Base-by-base conservation (phyloP, 2,113 vertebrate species). In the Nycticebus coucang region DNA sequence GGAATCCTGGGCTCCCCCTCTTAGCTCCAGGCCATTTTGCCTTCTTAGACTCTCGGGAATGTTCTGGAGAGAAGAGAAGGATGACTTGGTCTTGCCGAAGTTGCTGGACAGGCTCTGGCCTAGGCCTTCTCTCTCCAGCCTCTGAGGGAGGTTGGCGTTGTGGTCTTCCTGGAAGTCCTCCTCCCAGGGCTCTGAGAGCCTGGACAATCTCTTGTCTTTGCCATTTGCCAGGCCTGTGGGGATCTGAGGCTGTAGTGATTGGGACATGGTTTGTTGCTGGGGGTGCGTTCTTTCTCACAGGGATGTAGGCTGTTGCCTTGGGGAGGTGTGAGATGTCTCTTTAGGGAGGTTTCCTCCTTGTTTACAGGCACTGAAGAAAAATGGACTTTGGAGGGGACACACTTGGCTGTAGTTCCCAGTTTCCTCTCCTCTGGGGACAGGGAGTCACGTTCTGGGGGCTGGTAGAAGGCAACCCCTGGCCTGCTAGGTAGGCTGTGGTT, bases 401-500 rank as follows among this genome's bases (percentile, higher is more conserved):
- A 98, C 95, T 97, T 96, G 89, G 91, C 96, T 22, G 92, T n/a
- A 4, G 97, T 96, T 55, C 99, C 98, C 0, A 97, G 97, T 77
- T 97, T 98, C 64, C 93, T 99, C 93, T 99, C 96, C 22, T 93
- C 81, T 0, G 90, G 78, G 0, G 92, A 91, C 30, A 77, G 3
- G 0, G 93, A 86, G 4, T 83, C 72, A 4, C 59, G 93, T 21
- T 98, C 98, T 17, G 86, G 97, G n/a, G 95, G 83, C 96, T 98
- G 98, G 91, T 96, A 98, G 91, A 98, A 98, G 93, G 97, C 87
- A 33, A 97, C 3, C 28, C 89, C 83, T 2, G 97, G 95, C 45
- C 96, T 98, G 96, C 89, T 98, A 4, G 97, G 95, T 87, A 97
- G 97, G 77, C 98, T 99, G 97, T 99, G 99, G 98, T 98, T 99